Percentiles rank a stretch among this genome's conserved stretches.
phyloP scores from a whole-genome alignment of 2,113 vertebrate species.

The Antechinus stuartii region DNA sequence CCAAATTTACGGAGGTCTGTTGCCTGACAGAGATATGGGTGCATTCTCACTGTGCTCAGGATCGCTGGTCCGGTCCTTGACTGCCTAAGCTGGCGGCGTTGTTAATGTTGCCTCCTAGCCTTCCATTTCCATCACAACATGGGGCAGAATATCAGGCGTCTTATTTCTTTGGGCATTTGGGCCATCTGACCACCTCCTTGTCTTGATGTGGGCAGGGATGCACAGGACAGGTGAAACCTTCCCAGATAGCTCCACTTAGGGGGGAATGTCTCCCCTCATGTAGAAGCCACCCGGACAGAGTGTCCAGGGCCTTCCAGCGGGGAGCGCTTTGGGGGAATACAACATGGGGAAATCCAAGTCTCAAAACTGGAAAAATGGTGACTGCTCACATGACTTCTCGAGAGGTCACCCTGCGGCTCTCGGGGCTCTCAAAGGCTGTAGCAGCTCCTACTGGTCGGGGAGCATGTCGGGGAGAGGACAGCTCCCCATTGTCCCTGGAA shows the following conservation, averaged over 20 bases:
- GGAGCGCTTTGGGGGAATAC: background rate
- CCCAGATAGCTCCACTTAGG: background rate
- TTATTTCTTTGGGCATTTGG: background rate
- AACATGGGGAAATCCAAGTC: background rate
- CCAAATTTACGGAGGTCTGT: background rate
- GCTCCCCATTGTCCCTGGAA: background rate
- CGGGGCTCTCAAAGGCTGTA: background rate
- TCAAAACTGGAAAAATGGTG: background rate
- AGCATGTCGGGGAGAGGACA: background rate
- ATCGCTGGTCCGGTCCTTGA: background rate
- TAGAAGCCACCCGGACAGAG: background rate
- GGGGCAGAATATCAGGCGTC: background rate
- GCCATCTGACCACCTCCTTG: background rate
- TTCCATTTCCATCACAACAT: background rate
- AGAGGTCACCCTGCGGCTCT: background rate
- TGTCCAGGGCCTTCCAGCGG: background rate
- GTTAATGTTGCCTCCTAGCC: background rate
- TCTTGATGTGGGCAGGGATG: background rate
- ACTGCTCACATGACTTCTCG: background rate
- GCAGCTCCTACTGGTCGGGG: too few species aligned
- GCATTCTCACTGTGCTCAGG: background rate
- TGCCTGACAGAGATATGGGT: background rate
- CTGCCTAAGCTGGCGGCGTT: background rate
- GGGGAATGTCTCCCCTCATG: background rate
- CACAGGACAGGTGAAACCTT: background rate